Conservation (phyloP, 2,797 vertebrate species). For the Pseudomugil gertrudae region DNA sequence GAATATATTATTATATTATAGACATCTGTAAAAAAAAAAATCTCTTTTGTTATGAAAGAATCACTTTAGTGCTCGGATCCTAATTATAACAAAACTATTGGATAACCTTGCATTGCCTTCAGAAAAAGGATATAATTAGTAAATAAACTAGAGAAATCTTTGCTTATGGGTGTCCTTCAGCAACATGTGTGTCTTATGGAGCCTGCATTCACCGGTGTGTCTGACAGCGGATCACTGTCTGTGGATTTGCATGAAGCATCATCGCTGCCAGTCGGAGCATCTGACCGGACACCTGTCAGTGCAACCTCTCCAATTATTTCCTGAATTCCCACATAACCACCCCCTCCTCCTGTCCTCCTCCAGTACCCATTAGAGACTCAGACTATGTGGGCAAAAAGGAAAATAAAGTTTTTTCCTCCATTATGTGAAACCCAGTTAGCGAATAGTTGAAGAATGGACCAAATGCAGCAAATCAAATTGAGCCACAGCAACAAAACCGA, state of each 20-base stretch:
- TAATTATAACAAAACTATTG: too few species aligned
- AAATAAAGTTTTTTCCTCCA: not conserved
- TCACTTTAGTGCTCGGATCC: too few species aligned
- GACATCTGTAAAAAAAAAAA: too few species aligned
- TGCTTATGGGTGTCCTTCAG: not conserved
- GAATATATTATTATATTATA: too few species aligned
- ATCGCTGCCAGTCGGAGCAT: constrained; percentile 1
- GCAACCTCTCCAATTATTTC: constrained; percentile 19
- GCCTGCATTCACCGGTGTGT: not conserved
- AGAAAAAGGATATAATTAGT: not conserved
- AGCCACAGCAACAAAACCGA: not conserved
- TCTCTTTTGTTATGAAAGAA: too few species aligned
- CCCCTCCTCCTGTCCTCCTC: constrained; percentile 23
- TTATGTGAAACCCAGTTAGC: not conserved
- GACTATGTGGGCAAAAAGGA: constrained; percentile 5
- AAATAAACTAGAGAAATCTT: not conserved
- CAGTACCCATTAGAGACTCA: constrained; percentile 4
- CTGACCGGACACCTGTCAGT: constrained; percentile 20
- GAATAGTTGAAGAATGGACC: not conserved
- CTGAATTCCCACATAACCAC: constrained; percentile 4
- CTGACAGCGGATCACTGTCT: constrained; percentile 12
- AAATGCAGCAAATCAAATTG: not conserved
- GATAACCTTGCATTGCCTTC: too few species aligned
- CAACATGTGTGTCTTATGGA: constrained; percentile 15
- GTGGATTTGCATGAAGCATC: constrained; percentile 2